phyloP scores from a whole-genome alignment of 37 sponge, comb jelly and placozoan genomes.

The Cliona cf. orientalis region DNA sequence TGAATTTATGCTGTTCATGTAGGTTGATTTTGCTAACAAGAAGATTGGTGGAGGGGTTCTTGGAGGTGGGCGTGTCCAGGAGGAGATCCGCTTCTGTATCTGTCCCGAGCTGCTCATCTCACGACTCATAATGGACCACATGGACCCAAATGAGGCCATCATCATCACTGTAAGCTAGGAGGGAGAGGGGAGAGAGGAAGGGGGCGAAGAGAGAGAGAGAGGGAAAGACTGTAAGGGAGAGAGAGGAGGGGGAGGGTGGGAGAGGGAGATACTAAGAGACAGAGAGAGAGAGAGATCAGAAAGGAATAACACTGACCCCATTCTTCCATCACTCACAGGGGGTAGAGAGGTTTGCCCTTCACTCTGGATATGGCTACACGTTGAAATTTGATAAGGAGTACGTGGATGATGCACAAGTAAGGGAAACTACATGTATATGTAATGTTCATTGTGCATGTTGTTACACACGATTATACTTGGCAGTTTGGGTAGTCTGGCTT shows the following conservation, averaged over 20 bases:
- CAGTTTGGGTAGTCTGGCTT: background rate
- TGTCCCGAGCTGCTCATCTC: slow-evolving; percentile 81
- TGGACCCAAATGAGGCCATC: slow-evolving; percentile 81
- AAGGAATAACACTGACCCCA: background rate
- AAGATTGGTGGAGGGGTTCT: slow-evolving; percentile 79
- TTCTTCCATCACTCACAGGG: slow-evolving; percentile 46
- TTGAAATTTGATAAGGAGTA: slow-evolving; percentile 56
- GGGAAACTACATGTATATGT: too few relatives aligned
- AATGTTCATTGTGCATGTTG: too few relatives aligned
- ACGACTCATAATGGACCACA: slow-evolving; percentile 56
- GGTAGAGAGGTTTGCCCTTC: slow-evolving; percentile 65
- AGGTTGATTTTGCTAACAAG: slow-evolving; percentile 79
- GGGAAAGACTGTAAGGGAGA: too few relatives aligned
- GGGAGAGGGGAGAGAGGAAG: too few relatives aligned
- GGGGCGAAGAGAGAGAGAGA: too few relatives aligned
- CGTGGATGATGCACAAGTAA: slow-evolving; percentile 53
- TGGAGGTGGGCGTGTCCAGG: slow-evolving; percentile 60
- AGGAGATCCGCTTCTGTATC: slow-evolving; percentile 63
- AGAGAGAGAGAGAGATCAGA: too few relatives aligned
- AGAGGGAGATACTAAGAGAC: too few relatives aligned
- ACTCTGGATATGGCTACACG: slow-evolving; percentile 34
- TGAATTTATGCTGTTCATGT: background rate
- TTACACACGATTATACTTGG: background rate
- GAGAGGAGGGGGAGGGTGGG: too few relatives aligned
- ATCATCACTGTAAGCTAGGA: slow-evolving; percentile 66